Evolutionary conservation across 1,140 invertebrate genomes (phyloP).

Genomic region (Physella acuta): DNA sequence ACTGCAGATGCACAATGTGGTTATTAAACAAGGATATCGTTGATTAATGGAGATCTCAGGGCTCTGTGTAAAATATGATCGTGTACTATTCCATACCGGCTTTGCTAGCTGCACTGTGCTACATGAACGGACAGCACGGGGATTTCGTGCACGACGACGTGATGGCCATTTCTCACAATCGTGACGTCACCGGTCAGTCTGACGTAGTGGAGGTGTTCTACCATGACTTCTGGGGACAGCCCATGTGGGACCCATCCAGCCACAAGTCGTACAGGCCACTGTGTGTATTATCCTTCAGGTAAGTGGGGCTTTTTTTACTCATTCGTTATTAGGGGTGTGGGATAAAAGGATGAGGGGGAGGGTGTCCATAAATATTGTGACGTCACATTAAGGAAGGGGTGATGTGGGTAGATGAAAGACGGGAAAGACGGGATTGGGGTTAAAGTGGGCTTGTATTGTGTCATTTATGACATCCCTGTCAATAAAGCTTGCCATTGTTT

Average conservation of each 20-base stretch:
- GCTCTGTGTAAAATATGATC: background rate
- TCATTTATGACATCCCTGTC: too few relatives aligned
- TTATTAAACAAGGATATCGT: background rate
- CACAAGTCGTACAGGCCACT: conserved; percentile 94
- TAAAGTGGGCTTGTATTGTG: too few relatives aligned
- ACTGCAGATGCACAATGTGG: background rate
- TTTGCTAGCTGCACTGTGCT: conserved; percentile 55
- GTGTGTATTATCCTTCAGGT: conserved; percentile 86
- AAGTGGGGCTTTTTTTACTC: too few relatives aligned
- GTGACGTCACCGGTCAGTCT: conserved; percentile 83
- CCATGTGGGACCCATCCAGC: conserved; percentile 81
- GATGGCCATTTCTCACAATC: conserved; percentile 91
- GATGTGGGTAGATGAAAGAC: too few relatives aligned
- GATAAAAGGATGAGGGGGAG: too few relatives aligned
- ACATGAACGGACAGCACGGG: conserved; percentile 83
- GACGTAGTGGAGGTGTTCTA: conserved; percentile 83
- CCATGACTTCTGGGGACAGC: conserved; percentile 96
- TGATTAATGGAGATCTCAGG: background rate
- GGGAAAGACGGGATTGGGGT: too few relatives aligned
- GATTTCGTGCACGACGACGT: conserved; percentile 95
- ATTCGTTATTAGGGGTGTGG: too few relatives aligned
- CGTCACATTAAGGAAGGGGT: too few relatives aligned
- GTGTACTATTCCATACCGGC: conserved; percentile 25
- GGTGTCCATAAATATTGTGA: too few relatives aligned
- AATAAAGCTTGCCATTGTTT: too few relatives aligned